A percentile compares a stretch with the other conserved stretches of the same genome.
These are phyloP conservation scores for Nomada lathburiana DNA, from an alignment of 2,888 invertebrate species.

Conservation along the genomic window DNA sequence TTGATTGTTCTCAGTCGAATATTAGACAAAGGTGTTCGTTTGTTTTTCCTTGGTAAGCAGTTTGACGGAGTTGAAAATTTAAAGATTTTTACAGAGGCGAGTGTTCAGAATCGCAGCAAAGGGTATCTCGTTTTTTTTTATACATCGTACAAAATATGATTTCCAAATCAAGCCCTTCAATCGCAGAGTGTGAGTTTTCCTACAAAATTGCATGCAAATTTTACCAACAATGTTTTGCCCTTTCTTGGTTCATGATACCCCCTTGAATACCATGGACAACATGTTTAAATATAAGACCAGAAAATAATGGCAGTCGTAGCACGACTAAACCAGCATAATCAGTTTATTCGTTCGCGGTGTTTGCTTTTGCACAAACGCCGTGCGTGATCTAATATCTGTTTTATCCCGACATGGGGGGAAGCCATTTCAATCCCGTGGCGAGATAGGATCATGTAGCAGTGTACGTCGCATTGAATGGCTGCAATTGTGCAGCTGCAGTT, in stretches of 20 bases:
- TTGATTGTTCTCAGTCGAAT: neutral
- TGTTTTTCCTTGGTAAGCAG: neutral
- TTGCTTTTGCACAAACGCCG: constrained; percentile 16
- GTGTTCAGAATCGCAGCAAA: too few species aligned
- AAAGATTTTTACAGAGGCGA: too few species aligned
- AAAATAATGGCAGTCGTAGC: neutral
- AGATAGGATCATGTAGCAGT: constrained; percentile 57
- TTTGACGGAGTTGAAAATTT: too few species aligned
- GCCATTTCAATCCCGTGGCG: constrained; percentile 52
- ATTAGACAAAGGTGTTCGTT: neutral
- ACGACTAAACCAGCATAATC: constrained; percentile 28
- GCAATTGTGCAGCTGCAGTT: constrained; percentile 66
- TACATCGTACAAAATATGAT: too few species aligned
- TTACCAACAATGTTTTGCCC: too few species aligned
- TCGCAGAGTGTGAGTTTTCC: neutral
- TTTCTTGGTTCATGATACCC: too few species aligned
- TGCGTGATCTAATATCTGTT: constrained; percentile 51
- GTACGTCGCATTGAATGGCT: constrained; percentile 53
- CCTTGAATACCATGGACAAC: too few species aligned
- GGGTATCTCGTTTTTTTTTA: too few species aligned
- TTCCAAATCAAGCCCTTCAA: too few species aligned
- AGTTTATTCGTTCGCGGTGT: constrained; percentile 30
- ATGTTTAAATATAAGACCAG: neutral
- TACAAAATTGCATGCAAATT: neutral
- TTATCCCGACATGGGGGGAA: constrained; percentile 38